These are phyloP conservation scores for Tinea semifulvella DNA, from an alignment of 2,888 invertebrate species.

Conservation along the genomic window DNA sequence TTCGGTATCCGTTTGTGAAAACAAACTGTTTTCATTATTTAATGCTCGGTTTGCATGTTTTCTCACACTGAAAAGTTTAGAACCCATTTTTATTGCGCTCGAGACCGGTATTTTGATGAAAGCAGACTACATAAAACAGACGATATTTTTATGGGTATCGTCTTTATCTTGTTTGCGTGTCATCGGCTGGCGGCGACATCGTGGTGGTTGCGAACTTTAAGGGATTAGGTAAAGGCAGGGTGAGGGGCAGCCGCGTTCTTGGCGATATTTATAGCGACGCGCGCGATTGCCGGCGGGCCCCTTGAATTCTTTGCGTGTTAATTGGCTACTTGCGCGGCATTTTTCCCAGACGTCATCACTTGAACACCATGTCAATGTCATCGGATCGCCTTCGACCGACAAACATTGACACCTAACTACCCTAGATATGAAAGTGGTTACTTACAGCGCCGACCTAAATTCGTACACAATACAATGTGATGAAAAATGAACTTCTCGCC, in stretches of 20 bases:
- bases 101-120: background rate
- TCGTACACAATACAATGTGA: constrained; percentile 1
- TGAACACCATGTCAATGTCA: constrained; percentile 40
- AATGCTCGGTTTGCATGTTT: background rate
- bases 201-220: constrained; percentile 26
- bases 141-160: background rate
- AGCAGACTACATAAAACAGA: constrained; percentile 2
- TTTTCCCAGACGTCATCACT: constrained; percentile 51
- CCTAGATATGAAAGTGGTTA: constrained; percentile 29
- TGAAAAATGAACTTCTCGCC: constrained; percentile 5
- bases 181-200: constrained; percentile 22
- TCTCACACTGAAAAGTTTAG: background rate
- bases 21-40: background rate
- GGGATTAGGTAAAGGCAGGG: constrained; percentile 18
- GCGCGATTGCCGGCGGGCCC: constrained; percentile 45
- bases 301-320: constrained; percentile 53
- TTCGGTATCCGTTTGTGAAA: no score
- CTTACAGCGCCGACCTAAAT: background rate
- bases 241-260: constrained; percentile 16
- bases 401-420: constrained; percentile 61
- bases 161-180: constrained; percentile 3
- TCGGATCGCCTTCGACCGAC: constrained; percentile 44
- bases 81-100: background rate
- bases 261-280: constrained; percentile 56
- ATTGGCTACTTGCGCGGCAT: constrained; percentile 59